Evolutionary conservation across 2,113 vertebrate species (phyloP), one percentile per base, ranked within the genome.

Genomic region (Scytalopus superciliaris): DNA sequence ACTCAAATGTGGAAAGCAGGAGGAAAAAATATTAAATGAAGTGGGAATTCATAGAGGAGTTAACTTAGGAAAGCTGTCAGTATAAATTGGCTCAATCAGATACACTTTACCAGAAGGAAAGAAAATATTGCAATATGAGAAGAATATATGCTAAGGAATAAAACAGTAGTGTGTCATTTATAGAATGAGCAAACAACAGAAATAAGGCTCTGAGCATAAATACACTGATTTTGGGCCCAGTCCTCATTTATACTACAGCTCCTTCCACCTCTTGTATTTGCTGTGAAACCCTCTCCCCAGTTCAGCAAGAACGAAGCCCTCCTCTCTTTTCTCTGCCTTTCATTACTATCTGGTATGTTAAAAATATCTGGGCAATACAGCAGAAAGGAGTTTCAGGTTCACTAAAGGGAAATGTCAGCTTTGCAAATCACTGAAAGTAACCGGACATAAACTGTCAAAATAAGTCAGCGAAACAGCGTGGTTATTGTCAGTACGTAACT

Each of bases 341-440:
- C 23, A 5, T 53, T 76, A 31, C 53, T 68, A 53, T 78, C 87
- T 91, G 57, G 10, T 81, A 68, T 22, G 60, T 90, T 93, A 90
- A 95, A 93, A 97, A 94, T 90, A 94, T 64, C 87, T 86, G 83
- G 79, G 76, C 88, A 96, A 60, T 37, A 88, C 83, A 78, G 85
- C 52, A 93, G 90, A 93, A 95, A 82, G 87, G 72, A 84, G 60
- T 93, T 96, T 96, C 94, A 81, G 94, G 85, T 96, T 97, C 96
- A 93, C 83, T 87, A 92, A 93, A 94, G 88, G 81, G 76, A 95
- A 94, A 95, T 67, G 94, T 96, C 92, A 97, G 76, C 95, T 95
- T 84, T 84, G 80, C 68, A 95, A 92, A 92, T 89, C 88, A 94
- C 86, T 90, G 92, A 89, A 82, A 95, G 94, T 92, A 95, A 84